Percentiles rank a stretch among this genome's conserved stretches.
Conservation (phyloP, 2,888 invertebrate genomes). For the Idaea aversata region DNA sequence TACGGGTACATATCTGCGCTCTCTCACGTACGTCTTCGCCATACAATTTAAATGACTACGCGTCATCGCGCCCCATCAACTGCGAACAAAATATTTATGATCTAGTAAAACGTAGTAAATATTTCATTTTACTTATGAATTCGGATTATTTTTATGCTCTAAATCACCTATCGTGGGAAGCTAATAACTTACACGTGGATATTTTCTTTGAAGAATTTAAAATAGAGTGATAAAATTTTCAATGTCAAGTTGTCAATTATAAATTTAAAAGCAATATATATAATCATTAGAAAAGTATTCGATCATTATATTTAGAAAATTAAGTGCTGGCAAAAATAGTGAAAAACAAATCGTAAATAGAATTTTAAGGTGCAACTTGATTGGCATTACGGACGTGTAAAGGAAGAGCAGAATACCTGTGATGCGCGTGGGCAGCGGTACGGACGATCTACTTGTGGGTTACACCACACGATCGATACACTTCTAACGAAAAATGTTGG, state of each 20-base stretch:
- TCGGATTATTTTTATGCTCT: neutral
- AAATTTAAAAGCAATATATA: neutral
- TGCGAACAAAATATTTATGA: slow-evolving; percentile 3
- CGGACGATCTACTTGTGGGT: slow-evolving; percentile 35
- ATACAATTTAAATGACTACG: neutral
- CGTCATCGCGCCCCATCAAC: neutral
- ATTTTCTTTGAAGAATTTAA: neutral
- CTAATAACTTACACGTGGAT: neutral
- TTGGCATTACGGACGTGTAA: slow-evolving; percentile 35
- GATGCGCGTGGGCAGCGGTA: slow-evolving; percentile 52
- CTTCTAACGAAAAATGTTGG: slow-evolving; percentile 36
- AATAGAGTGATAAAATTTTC: neutral
- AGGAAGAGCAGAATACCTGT: slow-evolving; percentile 47
- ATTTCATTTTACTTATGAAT: neutral
- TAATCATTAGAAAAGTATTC: neutral
- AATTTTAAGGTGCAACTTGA: slow-evolving; percentile 33
- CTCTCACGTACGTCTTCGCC: neutral
- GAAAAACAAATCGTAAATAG: slow-evolving; percentile 45
- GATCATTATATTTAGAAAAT: slow-evolving; percentile 12
- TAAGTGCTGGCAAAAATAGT: slow-evolving; percentile 41
- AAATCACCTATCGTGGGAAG: neutral
- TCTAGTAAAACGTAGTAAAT: neutral
- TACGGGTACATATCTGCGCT: slow-evolving; percentile 6
- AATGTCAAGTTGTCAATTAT: neutral
- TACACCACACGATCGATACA: slow-evolving; percentile 16